These are phyloP conservation scores for Malurus melanocephalus DNA, from an alignment of 2,113 vertebrate genomes.

Conservation along the genomic window DNA sequence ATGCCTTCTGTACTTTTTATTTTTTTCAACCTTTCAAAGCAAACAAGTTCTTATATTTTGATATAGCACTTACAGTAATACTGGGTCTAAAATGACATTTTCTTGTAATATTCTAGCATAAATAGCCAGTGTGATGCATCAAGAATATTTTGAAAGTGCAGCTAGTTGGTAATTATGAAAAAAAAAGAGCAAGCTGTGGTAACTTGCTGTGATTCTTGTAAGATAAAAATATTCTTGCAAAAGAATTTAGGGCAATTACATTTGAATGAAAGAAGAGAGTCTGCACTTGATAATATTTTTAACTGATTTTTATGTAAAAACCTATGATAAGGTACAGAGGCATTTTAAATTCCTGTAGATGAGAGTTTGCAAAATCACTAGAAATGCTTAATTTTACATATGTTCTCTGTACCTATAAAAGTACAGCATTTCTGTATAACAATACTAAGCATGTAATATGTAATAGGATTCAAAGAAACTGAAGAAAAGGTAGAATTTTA, in stretches of 20 bases:
- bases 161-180: not conserved
- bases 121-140: not conserved
- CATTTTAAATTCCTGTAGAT: not conserved
- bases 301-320: not conserved
- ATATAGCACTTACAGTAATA: not conserved
- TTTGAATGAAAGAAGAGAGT: not conserved
- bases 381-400: accelerated
- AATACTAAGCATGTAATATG: not conserved
- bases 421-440: not conserved
- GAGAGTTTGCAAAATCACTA: not conserved
- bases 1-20: not conserved
- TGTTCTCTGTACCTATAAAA: not conserved
- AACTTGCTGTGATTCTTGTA: not conserved
- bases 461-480: not conserved
- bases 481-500: not conserved
- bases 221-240: not conserved
- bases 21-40: not conserved
- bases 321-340: not conserved
- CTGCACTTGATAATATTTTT: not conserved
- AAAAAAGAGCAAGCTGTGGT: not conserved
- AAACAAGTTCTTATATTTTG: not conserved
- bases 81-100: not conserved
- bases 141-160: not conserved
- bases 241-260: not conserved
- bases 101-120: not conserved